Evolutionary conservation across 1,140 invertebrate genomes (phyloP), one percentile per base, ranked within the genome.

Genomic region (Neoseiulus cucumeris): DNA sequence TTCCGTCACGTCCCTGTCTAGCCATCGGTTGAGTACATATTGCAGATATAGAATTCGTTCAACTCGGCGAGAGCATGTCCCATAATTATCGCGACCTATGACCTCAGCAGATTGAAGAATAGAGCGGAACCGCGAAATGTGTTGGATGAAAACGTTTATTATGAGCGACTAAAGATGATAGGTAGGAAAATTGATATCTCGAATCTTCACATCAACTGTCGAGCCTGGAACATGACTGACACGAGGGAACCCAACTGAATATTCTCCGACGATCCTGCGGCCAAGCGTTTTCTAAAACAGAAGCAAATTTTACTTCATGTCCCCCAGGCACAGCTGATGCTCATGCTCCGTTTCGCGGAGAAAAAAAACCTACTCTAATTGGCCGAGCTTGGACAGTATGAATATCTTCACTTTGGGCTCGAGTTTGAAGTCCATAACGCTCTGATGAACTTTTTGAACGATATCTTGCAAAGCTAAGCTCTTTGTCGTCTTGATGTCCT

Each of bases 391-490:
- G 14, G 51, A 59, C 25, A 59, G 22, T 29, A 59, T 17, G 22
- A 59, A 59, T 14, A 59, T 33, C 22, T 59, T 59, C 17, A 59
- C 51, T 17, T 59, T 25, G 14, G 51, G 4, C 9, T 59, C 22
- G 51, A 59, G 51, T 14, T 59, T 20, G 22, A 59, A 33, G 4
- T 33, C 33, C 25, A 33, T 33, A 66, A 92, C 80, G 72, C 85
- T 85, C 18, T 80, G 74, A 75, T 93, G 90, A 20, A 93, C 75
- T 77, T 94, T 89, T 18, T 87, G 86, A 33, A 94, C 73, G 71
- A 94, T 91, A 73, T 95, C 91, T 69, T 84, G 82, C 7, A 94
- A 76, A 1, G 91, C 89, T 47, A 93, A 77, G 7, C 91, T 90
- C 79, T 92, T 92, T 0, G 82, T 76, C 29, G 83, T 82, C 77